Evolutionary conservation across 2,797 vertebrate species (phyloP).

Genomic region (Mycteria americana): DNA sequence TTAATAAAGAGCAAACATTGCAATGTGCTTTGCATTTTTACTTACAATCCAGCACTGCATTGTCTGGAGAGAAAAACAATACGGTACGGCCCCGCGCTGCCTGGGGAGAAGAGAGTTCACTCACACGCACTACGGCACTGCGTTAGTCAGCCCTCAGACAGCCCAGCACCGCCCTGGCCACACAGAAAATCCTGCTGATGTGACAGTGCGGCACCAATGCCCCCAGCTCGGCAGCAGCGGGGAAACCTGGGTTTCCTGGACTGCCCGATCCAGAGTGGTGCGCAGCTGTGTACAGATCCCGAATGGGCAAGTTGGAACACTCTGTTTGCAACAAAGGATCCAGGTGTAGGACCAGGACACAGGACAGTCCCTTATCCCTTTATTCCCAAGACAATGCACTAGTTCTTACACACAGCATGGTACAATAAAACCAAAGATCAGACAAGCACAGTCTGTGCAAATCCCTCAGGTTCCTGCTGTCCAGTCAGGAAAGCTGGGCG

Average conservation of each 20-base stretch:
- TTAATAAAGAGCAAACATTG: conserved; percentile 63
- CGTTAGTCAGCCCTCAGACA: neutral
- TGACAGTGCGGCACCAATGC: neutral
- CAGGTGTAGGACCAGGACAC: neutral
- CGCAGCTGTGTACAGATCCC: neutral
- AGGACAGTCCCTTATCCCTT: neutral
- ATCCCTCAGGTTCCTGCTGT: neutral
- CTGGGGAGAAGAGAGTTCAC: neutral
- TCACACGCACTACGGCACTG: neutral
- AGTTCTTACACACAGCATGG: neutral
- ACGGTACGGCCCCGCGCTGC: neutral
- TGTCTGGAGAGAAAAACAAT: conserved; percentile 25
- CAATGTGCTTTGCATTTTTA: conserved; percentile 62
- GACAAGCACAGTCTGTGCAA: neutral
- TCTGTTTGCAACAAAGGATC: neutral
- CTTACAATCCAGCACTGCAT: conserved; percentile 4
- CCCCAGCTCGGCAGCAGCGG: neutral
- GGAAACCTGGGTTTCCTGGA: neutral
- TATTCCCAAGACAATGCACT: neutral
- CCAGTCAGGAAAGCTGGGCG: neutral
- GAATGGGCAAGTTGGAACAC: neutral
- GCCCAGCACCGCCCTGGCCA: neutral
- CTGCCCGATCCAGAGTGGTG: neutral
- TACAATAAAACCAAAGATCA: neutral
- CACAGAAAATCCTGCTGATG: conserved; percentile 26